Base-by-base conservation (phyloP, 1,140 invertebrate genomes). In the Acromyrmex echinatior region DNA sequence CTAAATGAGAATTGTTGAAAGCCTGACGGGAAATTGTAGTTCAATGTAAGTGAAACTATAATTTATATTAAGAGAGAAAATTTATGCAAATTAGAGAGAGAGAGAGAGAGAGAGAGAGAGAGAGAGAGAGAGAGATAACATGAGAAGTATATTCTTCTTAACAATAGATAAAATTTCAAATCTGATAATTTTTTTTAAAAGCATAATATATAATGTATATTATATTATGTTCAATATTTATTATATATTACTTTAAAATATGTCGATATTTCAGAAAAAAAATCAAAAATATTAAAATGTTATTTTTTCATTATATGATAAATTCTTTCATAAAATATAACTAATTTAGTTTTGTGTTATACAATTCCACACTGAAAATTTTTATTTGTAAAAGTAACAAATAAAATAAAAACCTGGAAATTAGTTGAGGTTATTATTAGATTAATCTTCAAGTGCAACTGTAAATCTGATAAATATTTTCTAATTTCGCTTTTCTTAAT, bases 1-100 rank as follows among this genome's bases (percentile, higher is more conserved):
- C 21, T 49, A 73, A 76, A 84, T 51, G 70, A 12, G 25, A 62
- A 74, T 62, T 62, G 53, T 84, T 62, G 70, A 18, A 74, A 74
- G 39, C 28, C 70, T 21, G 35, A 62, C 80, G 21, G 18, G 39
- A 62, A 49, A 28, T 62, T 71, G 78, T 70, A 56, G n/a, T 60
- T 73, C 28, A 62, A 14, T 49, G 35, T 39, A 35, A 25, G 18
- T 80, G 45, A 53, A 53, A 35, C 28, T 53, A 35, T 2, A 35
- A 28, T 62, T 60, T 49, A 21, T 49, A 7, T 82, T 53, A 53
- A 10, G 39, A 45, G 35, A 14, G 14, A 49, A 60, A 62, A 35
- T 39, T 71, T 18, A 71, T 56, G 31, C 14, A 25, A 51, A 78
- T 63, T 60, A 10, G 9, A 62, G 4, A 28, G 25, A 12, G 9